phyloP scores from a whole-genome alignment of 2,797 vertebrate genomes.

The Mionectes olivaceus region DNA sequence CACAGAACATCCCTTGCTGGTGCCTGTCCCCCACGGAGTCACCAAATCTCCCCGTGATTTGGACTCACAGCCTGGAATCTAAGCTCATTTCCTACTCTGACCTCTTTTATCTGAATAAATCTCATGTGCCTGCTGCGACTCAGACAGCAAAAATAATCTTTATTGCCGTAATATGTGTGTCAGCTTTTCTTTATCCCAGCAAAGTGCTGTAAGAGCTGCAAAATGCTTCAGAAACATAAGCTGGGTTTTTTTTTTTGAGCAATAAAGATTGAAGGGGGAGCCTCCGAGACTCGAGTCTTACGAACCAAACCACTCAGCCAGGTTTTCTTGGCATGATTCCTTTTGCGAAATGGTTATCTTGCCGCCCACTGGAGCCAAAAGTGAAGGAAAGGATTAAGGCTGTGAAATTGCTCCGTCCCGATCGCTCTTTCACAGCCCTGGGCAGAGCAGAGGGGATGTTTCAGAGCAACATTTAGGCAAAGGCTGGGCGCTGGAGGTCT shows the following conservation, averaged over 20 bases:
- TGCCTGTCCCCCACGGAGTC: fast-evolving
- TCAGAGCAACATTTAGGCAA: not conserved
- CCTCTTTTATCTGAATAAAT: slow-evolving; percentile 8
- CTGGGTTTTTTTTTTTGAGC: not conserved
- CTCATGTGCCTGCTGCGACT: not conserved
- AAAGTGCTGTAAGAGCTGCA: not conserved
- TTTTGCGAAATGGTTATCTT: not conserved
- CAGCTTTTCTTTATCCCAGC: slow-evolving; percentile 4
- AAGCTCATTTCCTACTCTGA: not conserved
- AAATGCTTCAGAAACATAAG: not conserved
- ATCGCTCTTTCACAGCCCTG: not conserved
- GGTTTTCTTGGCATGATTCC: not conserved
- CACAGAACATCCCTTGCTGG: fast-evolving
- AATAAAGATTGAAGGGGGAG: not conserved
- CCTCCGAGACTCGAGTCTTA: not conserved
- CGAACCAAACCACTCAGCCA: not conserved
- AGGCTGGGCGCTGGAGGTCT: fast-evolving
- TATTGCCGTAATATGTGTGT: not conserved
- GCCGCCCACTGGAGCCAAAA: not conserved
- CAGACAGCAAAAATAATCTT: not conserved
- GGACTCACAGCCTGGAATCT: not conserved
- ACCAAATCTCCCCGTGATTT: fast-evolving
- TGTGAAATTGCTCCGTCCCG: not conserved
- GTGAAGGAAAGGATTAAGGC: not conserved
- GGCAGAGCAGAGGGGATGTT: not conserved